phyloP scores from a whole-genome alignment of 2,888 invertebrate genomes.

The Drosophila anomelani region DNA sequence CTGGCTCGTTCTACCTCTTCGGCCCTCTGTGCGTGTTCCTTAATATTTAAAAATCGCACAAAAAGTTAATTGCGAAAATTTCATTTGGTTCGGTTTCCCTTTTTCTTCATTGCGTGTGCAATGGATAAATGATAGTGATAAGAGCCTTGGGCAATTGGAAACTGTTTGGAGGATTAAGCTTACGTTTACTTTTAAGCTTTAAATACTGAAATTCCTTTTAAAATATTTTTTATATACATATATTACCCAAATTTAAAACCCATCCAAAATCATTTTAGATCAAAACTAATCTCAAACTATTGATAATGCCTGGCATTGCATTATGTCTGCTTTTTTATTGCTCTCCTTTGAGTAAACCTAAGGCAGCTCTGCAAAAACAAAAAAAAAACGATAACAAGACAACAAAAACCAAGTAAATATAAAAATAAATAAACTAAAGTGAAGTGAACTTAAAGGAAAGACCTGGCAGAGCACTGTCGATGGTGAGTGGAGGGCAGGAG shows the following conservation, averaged over 20 bases:
- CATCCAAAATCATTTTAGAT: conserved; percentile 13
- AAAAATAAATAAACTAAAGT: conserved; percentile 67
- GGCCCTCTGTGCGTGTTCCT: conserved; percentile 71
- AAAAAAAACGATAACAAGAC: conserved; percentile 51
- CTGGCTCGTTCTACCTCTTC: neutral
- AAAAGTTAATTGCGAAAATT: conserved; percentile 77
- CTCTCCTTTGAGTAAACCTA: conserved; percentile 1
- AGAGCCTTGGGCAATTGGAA: conserved; percentile 24
- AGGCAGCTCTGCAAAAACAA: conserved; percentile 1
- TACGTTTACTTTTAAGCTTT: neutral
- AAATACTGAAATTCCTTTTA: neutral
- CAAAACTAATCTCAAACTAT: conserved; percentile 13
- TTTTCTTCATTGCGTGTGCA: conserved; percentile 60
- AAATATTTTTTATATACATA: neutral
- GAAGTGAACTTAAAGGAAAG: conserved; percentile 37
- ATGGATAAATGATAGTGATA: conserved; percentile 59
- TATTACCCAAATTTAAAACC: no score
- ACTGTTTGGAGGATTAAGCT: neutral
- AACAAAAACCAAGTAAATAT: conserved; percentile 46
- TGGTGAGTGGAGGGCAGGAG: neutral
- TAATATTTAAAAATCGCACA: conserved; percentile 80
- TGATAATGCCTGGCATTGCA: conserved; percentile 3
- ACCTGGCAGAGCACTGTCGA: conserved; percentile 9
- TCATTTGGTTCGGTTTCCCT: conserved; percentile 23
- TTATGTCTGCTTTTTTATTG: conserved; percentile 18